Evolutionary conservation across 2,113 vertebrate species (phyloP).

Genomic region (Gasterosteus aculeatus): DNA sequence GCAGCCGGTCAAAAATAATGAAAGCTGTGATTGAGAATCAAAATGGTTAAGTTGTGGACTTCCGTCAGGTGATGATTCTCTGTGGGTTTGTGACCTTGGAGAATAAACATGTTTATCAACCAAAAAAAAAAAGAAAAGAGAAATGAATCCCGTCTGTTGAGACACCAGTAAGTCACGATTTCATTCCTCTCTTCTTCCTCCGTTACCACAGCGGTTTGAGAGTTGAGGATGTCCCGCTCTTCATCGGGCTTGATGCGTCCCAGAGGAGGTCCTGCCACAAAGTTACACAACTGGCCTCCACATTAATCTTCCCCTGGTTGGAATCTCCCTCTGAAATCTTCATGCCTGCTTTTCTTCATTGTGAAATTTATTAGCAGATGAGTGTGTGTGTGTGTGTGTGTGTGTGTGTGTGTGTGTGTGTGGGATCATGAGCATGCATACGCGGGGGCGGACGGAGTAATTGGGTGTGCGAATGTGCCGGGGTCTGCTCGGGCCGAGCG

Average conservation of each 20-base stretch:
- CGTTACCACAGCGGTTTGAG: slow-evolving; percentile 29
- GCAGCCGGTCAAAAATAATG: background rate
- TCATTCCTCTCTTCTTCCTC: slow-evolving; percentile 12
- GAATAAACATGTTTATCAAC: background rate
- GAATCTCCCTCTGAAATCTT: slow-evolving; percentile 59
- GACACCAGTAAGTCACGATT: slow-evolving; percentile 18
- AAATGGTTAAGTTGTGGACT: background rate
- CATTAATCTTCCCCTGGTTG: slow-evolving; percentile 57
- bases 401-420: slow-evolving; percentile 28
- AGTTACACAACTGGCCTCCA: slow-evolving; percentile 40
- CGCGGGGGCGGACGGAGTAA: slow-evolving; percentile 66
- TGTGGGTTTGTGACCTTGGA: slow-evolving; percentile 1
- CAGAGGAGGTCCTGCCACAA: slow-evolving; percentile 39
- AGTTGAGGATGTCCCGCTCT: slow-evolving; percentile 45
- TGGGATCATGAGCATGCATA: slow-evolving; percentile 24
- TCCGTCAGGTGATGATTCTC: background rate
- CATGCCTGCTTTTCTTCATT: slow-evolving; percentile 52
- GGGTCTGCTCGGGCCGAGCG: slow-evolving; percentile 51
- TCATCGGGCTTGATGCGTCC: slow-evolving; percentile 19
- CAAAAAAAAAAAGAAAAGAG: background rate
- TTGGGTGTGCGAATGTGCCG: slow-evolving; percentile 60
- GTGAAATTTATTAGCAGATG: slow-evolving; percentile 44
- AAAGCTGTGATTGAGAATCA: background rate
- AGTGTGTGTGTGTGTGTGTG: slow-evolving; percentile 16
- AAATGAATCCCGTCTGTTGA: slow-evolving; percentile 2